Conservation (phyloP, 2,888 invertebrate species). For the Torymus auratus region DNA sequence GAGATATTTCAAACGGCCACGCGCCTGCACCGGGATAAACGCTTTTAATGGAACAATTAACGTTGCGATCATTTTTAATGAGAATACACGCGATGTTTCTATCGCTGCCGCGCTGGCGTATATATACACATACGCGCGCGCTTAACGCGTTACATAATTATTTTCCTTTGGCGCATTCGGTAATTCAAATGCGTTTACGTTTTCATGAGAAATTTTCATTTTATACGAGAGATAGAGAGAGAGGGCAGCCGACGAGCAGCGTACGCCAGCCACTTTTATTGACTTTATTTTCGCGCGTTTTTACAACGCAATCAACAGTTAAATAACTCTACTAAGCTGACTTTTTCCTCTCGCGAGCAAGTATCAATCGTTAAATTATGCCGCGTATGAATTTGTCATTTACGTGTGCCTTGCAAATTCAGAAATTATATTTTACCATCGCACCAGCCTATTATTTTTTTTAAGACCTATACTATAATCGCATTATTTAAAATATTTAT, state of each 20-base stretch:
- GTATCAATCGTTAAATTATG: constrained; percentile 36
- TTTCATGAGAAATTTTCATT: constrained; percentile 50
- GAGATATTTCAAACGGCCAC: constrained; percentile 52
- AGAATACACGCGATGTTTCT: constrained; percentile 58
- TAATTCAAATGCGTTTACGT: constrained; percentile 40
- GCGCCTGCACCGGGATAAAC: constrained; percentile 43
- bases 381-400: constrained; percentile 35
- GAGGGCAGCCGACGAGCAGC: no score
- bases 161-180: constrained; percentile 48
- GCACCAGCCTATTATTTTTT: no score
- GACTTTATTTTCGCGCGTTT: constrained; percentile 49
- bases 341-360: constrained; percentile 28
- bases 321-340: constrained; percentile 34
- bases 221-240: background rate
- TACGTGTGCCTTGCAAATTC: constrained; percentile 2
- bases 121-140: background rate
- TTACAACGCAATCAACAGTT: constrained; percentile 49
- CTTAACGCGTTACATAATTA: constrained; percentile 55
- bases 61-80: constrained; percentile 59
- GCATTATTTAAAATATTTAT: no score
- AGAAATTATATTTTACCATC: no score
- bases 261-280: constrained; percentile 20
- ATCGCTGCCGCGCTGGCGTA: constrained; percentile 7
- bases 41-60: constrained; percentile 59
- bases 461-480: no score